Evolutionary conservation across 2,797 vertebrate genomes (phyloP).

Genomic region (Clarias fuscus): DNA sequence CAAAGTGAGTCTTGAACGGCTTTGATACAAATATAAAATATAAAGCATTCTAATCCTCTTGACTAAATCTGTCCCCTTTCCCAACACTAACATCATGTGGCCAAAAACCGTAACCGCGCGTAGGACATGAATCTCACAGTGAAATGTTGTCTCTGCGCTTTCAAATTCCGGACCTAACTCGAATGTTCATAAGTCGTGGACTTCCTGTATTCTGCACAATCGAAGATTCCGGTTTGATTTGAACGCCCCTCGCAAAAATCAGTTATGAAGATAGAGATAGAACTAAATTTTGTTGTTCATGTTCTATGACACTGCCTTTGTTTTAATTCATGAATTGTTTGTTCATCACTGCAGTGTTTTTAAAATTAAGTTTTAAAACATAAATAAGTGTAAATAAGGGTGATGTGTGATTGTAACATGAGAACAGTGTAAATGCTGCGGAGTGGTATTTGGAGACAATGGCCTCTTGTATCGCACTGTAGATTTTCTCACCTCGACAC

Average conservation of each 20-base stretch:
- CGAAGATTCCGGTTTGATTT: too few relatives aligned
- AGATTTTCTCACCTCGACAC: slow-evolving; percentile 84
- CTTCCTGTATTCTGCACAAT: too few relatives aligned
- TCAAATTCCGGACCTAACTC: too few relatives aligned
- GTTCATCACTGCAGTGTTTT: neutral
- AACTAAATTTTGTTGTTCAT: neutral
- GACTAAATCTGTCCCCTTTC: too few relatives aligned
- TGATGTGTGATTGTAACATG: neutral
- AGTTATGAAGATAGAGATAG: neutral
- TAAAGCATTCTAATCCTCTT: too few relatives aligned
- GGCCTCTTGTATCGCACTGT: neutral
- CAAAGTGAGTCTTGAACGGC: too few relatives aligned
- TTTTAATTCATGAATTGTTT: neutral
- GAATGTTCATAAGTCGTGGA: too few relatives aligned
- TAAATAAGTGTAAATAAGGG: neutral
- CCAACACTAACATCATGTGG: too few relatives aligned
- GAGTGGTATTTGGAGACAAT: neutral
- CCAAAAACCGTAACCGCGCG: too few relatives aligned
- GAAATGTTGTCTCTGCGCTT: too few relatives aligned
- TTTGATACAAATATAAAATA: too few relatives aligned
- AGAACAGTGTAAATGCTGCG: neutral
- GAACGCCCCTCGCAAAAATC: neutral
- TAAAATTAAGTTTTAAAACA: neutral
- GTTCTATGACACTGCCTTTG: neutral
- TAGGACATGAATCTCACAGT: too few relatives aligned